phyloP scores from a whole-genome alignment of 1,140 invertebrate genomes.

The Drosophila quadrilineata region DNA sequence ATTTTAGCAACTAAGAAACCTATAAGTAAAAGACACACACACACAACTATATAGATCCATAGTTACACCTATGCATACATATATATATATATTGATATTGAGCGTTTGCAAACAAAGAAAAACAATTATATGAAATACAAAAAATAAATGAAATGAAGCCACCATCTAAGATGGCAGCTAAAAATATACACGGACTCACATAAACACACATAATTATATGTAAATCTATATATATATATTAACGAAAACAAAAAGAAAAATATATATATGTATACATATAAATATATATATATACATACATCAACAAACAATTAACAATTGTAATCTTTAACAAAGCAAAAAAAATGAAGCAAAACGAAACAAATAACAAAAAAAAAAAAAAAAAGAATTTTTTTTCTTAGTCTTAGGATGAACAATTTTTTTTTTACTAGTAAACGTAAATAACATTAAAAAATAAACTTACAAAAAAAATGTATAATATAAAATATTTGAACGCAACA shows the following conservation, averaged over 20 bases:
- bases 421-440: conserved; percentile 74
- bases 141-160: conserved; percentile 45
- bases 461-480: conserved; percentile 32
- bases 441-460: conserved; percentile 31
- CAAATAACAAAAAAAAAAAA: conserved; percentile 29
- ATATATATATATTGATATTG: conserved; percentile 41
- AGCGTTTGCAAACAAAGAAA: too few relatives aligned
- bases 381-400: conserved; percentile 66
- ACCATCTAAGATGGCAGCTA: conserved; percentile 74
- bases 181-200: conserved; percentile 26
- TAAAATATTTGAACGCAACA: too few relatives aligned
- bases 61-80: conserved; percentile 17
- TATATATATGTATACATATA: neutral
- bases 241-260: conserved; percentile 22
- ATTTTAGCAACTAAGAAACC: conserved; percentile 35
- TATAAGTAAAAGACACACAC: conserved; percentile 22
- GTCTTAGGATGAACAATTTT: conserved; percentile 66
- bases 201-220: conserved; percentile 29
- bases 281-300: conserved; percentile 1
- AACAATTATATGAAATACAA: too few relatives aligned
- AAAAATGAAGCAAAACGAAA: conserved; percentile 28
- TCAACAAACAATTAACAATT: too few relatives aligned
- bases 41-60: conserved; percentile 24
- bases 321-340: conserved; percentile 25
- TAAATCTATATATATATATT: conserved; percentile 33